These are phyloP conservation scores for Abrostola tripartita DNA, from an alignment of 2,888 invertebrate genomes.

Conservation along the genomic window DNA sequence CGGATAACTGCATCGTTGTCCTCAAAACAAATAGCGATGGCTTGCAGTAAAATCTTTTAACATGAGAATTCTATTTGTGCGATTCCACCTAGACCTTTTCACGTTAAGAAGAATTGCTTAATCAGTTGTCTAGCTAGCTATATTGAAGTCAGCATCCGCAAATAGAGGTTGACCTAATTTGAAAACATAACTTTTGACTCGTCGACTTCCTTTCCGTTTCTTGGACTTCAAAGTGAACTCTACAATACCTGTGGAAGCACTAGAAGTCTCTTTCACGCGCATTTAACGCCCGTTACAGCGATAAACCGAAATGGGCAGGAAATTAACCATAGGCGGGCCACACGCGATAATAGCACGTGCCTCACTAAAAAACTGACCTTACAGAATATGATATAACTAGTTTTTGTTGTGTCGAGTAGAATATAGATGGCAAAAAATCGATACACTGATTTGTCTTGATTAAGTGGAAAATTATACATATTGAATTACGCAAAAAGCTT, in stretches of 20 bases:
- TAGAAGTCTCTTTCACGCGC: constrained; percentile 13
- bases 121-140: too few relatives aligned
- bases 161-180: too few relatives aligned
- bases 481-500: constrained; percentile 4
- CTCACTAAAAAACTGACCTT: constrained; percentile 7
- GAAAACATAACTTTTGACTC: too few relatives aligned
- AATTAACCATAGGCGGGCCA: constrained; percentile 6
- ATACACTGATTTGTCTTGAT: constrained; percentile 9
- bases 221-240: too few relatives aligned
- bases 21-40: background rate
- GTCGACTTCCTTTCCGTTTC: too few relatives aligned
- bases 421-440: constrained; percentile 7
- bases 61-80: background rate
- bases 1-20: constrained; percentile 8
- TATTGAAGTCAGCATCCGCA: too few relatives aligned
- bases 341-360: constrained; percentile 26
- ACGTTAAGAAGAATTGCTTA: too few relatives aligned
- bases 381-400: constrained; percentile 15
- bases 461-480: constrained; percentile 17
- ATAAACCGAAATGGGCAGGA: constrained; percentile 20
- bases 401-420: constrained; percentile 11
- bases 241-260: too few relatives aligned
- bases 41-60: constrained; percentile 2
- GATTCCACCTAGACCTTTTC: background rate
- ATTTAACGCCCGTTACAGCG: constrained; percentile 13